Conservation (phyloP, 2,113 vertebrate genomes). For the Acinonyx jubatus region DNA sequence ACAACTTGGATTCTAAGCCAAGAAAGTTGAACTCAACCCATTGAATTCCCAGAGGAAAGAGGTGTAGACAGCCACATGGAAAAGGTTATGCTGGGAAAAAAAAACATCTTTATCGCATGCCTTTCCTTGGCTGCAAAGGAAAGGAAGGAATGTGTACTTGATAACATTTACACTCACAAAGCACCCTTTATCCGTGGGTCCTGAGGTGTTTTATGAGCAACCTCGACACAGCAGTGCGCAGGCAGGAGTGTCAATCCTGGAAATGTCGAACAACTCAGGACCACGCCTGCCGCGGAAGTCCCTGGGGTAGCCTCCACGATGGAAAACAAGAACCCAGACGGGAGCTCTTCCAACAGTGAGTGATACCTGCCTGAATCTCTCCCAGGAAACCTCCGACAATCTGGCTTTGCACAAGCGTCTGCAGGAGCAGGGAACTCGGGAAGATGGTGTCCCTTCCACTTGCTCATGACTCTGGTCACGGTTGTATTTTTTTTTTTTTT, state of each 20-base stretch:
- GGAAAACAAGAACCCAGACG: too few species aligned
- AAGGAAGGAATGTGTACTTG: slow-evolving; percentile 65
- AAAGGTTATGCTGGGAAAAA: slow-evolving; percentile 67
- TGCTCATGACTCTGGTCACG: background rate
- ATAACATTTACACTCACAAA: slow-evolving; percentile 26
- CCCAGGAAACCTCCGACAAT: background rate
- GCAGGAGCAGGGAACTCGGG: background rate
- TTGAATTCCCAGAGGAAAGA: slow-evolving; percentile 63
- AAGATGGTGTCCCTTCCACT: accelerated
- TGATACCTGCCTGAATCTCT: background rate
- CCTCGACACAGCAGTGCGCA: background rate
- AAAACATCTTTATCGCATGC: slow-evolving; percentile 33
- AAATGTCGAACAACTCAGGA: too few species aligned
- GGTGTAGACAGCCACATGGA: slow-evolving; percentile 62
- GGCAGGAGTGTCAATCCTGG: background rate
- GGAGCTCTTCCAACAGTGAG: background rate
- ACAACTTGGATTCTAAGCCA: slow-evolving; percentile 54
- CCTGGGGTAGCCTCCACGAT: background rate
- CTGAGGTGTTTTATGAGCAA: background rate
- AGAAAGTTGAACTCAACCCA: slow-evolving; percentile 56
- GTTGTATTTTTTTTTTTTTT: background rate
- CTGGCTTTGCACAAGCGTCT: background rate
- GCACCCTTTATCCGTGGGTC: background rate
- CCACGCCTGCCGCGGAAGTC: background rate
- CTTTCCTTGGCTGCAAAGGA: slow-evolving; percentile 56